Evolutionary conservation across 2,113 vertebrate genomes (phyloP).

Genomic region (Brachyistius frenatus): DNA sequence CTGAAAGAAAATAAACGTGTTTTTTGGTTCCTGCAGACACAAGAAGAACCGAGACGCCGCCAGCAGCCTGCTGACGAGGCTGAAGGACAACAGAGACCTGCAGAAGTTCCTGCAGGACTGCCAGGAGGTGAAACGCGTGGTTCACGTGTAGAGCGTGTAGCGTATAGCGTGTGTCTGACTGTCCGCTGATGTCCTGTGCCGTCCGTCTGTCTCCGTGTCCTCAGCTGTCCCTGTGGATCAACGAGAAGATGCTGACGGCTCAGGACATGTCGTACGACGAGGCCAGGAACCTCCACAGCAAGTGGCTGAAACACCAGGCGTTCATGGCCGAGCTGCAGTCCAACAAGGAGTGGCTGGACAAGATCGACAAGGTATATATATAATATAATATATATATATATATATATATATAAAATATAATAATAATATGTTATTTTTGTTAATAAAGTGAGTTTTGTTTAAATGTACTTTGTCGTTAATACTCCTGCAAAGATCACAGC

Average conservation of each 20-base stretch:
- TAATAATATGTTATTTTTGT: too few relatives aligned
- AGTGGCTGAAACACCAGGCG: slow-evolving; percentile 96
- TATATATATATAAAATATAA: too few relatives aligned
- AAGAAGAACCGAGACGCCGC: slow-evolving; percentile 95
- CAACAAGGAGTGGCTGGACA: slow-evolving; percentile 99
- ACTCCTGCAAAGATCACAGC: too few relatives aligned
- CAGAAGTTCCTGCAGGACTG: slow-evolving; percentile 98
- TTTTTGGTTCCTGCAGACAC: slow-evolving; percentile 82
- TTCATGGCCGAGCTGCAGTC: slow-evolving; percentile 98
- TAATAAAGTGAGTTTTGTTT: too few relatives aligned
- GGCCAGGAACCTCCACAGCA: slow-evolving; percentile 98
- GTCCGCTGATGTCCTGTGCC: too few relatives aligned
- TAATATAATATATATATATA: too few relatives aligned
- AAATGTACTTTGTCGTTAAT: too few relatives aligned
- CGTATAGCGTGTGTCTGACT: too few relatives aligned
- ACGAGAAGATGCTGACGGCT: slow-evolving; percentile 99
- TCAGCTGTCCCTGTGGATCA: slow-evolving; percentile 97
- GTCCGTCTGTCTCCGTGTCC: background rate
- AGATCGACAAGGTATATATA: slow-evolving; percentile 92
- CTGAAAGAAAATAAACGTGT: background rate
- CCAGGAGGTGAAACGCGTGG: slow-evolving; percentile 88
- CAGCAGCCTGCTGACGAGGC: slow-evolving; percentile 91
- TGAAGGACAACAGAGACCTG: slow-evolving; percentile 98
- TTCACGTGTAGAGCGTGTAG: too few relatives aligned
- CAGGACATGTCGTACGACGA: slow-evolving; percentile 99